A percentile compares a stretch with the other conserved stretches of the same genome.
Conservation (phyloP, 2,888 invertebrate genomes). For the Oligia strigilis region DNA sequence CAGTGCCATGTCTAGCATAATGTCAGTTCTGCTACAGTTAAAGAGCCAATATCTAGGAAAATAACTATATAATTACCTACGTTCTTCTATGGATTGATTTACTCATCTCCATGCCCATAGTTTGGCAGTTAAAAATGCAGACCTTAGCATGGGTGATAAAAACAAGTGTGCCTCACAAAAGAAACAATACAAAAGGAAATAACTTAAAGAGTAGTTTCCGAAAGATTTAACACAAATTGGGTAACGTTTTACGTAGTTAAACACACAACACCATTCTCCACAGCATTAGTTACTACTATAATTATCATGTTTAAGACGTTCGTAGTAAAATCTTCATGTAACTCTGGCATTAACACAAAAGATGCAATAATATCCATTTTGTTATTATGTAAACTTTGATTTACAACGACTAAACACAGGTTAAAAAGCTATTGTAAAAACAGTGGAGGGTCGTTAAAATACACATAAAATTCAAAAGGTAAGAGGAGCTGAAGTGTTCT, state of each 20-base stretch:
- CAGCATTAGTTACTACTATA: conserved; percentile 44
- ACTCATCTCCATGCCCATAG: background rate
- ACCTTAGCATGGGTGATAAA: conserved; percentile 1
- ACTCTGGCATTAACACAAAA: conserved; percentile 46
- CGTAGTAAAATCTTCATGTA: conserved; percentile 43
- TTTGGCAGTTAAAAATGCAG: background rate
- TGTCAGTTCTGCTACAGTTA: background rate
- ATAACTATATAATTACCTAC: background rate
- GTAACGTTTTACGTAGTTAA: conserved; percentile 33
- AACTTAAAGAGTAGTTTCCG: conserved; percentile 17
- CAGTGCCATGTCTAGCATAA: background rate
- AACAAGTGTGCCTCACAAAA: background rate
- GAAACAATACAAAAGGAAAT: background rate
- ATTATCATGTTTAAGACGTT: conserved; percentile 33
- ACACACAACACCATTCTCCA: conserved; percentile 31
- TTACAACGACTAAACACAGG: conserved; percentile 64
- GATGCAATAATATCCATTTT: conserved; percentile 53
- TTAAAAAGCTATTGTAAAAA: conserved; percentile 53
- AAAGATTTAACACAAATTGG: conserved; percentile 43
- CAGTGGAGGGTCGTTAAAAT: conserved; percentile 50
- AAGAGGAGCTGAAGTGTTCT: conserved; percentile 27
- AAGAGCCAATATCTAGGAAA: background rate
- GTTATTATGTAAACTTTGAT: conserved; percentile 59
- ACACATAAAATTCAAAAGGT: conserved; percentile 53
- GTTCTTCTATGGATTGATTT: background rate